phyloP scores from a whole-genome alignment of 2,888 invertebrate species.

The Hanleya hanleyi region DNA sequence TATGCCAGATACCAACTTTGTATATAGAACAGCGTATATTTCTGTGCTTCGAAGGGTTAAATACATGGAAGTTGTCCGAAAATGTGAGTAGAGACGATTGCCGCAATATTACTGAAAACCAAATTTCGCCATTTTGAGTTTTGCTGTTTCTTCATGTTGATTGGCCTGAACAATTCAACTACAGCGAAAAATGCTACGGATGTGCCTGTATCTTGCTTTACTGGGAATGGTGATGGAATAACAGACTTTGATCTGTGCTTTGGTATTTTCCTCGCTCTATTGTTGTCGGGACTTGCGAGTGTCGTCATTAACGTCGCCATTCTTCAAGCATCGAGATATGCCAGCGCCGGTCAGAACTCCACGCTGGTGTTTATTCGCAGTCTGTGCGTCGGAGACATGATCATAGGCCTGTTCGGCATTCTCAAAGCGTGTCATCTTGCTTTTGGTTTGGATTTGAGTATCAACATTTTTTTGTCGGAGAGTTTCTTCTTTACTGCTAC shows the following conservation, averaged over 20 bases:
- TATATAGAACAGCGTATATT: too few species aligned
- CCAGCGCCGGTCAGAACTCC: constrained; percentile 55
- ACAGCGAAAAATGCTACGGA: too few species aligned
- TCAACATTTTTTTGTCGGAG: constrained; percentile 66
- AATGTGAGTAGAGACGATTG: too few species aligned
- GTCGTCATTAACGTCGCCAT: constrained; percentile 44
- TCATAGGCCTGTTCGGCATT: constrained; percentile 59
- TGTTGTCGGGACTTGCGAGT: constrained; percentile 40
- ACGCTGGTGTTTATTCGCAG: constrained; percentile 62
- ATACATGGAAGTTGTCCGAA: too few species aligned
- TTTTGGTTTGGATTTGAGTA: constrained; percentile 37
- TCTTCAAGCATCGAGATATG: constrained; percentile 51
- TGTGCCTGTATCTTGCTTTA: too few species aligned
- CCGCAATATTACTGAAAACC: too few species aligned
- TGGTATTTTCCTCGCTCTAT: constrained; percentile 22
- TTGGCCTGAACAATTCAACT: too few species aligned
- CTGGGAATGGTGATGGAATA: neutral
- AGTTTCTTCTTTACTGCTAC: constrained; percentile 59
- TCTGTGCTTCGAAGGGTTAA: too few species aligned
- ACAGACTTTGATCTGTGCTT: neutral
- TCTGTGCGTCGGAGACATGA: constrained; percentile 54
- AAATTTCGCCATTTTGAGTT: too few species aligned
- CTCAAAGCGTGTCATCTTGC: constrained; percentile 51
- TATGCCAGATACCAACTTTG: too few species aligned
- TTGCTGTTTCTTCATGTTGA: too few species aligned